Base-by-base conservation (phyloP, 2,113 vertebrate species). In the Chaenogobius annularis region DNA sequence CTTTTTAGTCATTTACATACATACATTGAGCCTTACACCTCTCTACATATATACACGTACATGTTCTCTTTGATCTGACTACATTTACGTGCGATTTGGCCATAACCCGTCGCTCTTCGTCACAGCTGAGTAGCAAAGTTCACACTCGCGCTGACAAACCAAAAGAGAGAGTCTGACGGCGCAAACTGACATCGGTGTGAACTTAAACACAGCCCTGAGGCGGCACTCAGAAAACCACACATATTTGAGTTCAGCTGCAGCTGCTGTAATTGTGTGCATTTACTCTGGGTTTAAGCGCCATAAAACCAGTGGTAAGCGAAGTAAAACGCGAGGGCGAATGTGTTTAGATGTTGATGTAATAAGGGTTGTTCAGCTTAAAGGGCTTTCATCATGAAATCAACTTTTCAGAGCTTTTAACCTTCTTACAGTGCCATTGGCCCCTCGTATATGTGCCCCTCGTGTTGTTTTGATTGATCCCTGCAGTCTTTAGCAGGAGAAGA, bases 181-280 rank as follows among this genome's bases (percentile, higher is more conserved):
- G 52, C 48, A 10, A 63, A 59, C 59, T 6, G 11, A 55, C 43
- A 1, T 63, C 48, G 20, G 79, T 1, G 50, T 73, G 73, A 83
- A 79, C 73, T 62, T 80, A 37, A 75, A 77, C 80, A 72, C 82
- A 40, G 64, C 68, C 26, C 66, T 46, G 70, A 65, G 65, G 82
- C 76, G 72, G 79, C 59, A 62, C 79, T 87, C 88, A 83, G 59
- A 35, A 66, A 44, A 68, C 58, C 83, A 65, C 78, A 68, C 23
- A 35, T 35, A 50, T 11, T 68, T 22, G 13, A 54, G 44, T 47
- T 58, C 67, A 23, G 62, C 69, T 75, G 55, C 69, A 52, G 77
- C 75, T 67, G 72, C 37, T 43, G 23, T 78, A 79, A 85, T 83
- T 10, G 3, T 47, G 63, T 64, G 17, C 22, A 31, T 19, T 31